phyloP scores from a whole-genome alignment of 2,888 invertebrate genomes.

The Leptinotarsa juncta region DNA sequence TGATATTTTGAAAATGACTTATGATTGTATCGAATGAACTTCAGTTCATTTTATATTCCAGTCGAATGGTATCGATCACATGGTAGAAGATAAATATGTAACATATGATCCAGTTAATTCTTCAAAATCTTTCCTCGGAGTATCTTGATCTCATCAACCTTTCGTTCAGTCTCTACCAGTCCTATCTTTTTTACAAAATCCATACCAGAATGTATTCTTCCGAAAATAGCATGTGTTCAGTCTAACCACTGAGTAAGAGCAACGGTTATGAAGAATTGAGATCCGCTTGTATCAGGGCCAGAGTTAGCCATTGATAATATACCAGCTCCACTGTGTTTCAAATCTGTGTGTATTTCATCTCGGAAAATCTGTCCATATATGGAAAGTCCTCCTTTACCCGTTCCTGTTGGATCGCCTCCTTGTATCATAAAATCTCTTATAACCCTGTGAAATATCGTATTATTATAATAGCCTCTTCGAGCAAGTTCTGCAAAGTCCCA shows the following conservation, averaged over 20 bases:
- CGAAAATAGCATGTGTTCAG: slow-evolving; percentile 97
- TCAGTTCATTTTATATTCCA: too few relatives aligned
- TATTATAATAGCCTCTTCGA: slow-evolving; percentile 94
- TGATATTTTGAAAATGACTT: too few relatives aligned
- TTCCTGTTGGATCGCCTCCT: slow-evolving; percentile 96
- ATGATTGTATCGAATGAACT: too few relatives aligned
- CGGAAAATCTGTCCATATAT: slow-evolving; percentile 96
- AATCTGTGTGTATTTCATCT: slow-evolving; percentile 93
- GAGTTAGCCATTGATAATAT: slow-evolving; percentile 98
- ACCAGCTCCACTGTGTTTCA: slow-evolving; percentile 95
- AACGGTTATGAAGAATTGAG: slow-evolving; percentile 97
- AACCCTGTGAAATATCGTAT: slow-evolving; percentile 95
- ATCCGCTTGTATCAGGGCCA: slow-evolving; percentile 96
- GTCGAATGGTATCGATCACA: too few relatives aligned
- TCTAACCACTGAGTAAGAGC: slow-evolving; percentile 98
- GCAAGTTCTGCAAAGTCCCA: slow-evolving; percentile 96
- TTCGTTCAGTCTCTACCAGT: slow-evolving; percentile 91
- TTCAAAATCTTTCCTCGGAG: slow-evolving; percentile 70
- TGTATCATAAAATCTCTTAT: slow-evolving; percentile 95
- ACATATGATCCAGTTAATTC: slow-evolving; percentile 42
- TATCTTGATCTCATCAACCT: slow-evolving; percentile 89
- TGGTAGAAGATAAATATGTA: too few relatives aligned
- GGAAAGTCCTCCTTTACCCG: slow-evolving; percentile 90
- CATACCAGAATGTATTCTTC: slow-evolving; percentile 89
- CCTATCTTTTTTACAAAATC: slow-evolving; percentile 92